Base-by-base conservation (phyloP, 2,888 invertebrate species). In the Epistrophe eligans region DNA sequence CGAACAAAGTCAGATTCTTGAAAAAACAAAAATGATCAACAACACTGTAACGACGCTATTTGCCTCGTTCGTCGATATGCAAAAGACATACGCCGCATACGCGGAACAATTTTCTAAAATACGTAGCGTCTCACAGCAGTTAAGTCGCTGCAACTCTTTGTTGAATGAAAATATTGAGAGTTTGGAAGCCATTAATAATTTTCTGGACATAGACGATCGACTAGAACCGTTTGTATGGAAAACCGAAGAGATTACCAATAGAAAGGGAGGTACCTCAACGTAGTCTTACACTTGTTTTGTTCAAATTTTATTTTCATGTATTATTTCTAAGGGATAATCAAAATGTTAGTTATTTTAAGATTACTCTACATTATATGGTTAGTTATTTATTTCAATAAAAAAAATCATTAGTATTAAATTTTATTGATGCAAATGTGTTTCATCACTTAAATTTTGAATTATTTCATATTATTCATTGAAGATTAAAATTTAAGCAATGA, bases 181-280 rank as follows among this genome's bases (percentile, higher is more conserved):
- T 66, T 94, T 98, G 91, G 98, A 98, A 91, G 95, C 96, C 17
- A 94, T 99, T 58, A 99, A 99, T 91, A 95, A 96, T 90, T 93
- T 96, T 88, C 93, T 99, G 43, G 98, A 98, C 35, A 94, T 96
- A 64, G 96, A 96, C 19, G 97, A 97, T 89, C 94, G 97, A 15
- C 93, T 99, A 52, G 97, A 98, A 91, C 97, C 98, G 0, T 98
- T 98, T 91, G 95, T 97, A 0, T 98, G 97, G 98, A 96, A 96
- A n/a, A 96, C 96, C 13, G 96, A 96, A 4, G 71, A 74, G 19
- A 45, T 66, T n/a, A 7, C 45, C 11, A 52, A 45, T 15, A 70
- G 71, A 2, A 81, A 85, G 11, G 73, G 84, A 28, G 70, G 73
- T 3, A 45, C 40, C 13, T 35, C 35, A 4, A 45, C 52, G 43